Base-by-base conservation (phyloP, 2,797 vertebrate genomes). In the Agapornis canus region DNA sequence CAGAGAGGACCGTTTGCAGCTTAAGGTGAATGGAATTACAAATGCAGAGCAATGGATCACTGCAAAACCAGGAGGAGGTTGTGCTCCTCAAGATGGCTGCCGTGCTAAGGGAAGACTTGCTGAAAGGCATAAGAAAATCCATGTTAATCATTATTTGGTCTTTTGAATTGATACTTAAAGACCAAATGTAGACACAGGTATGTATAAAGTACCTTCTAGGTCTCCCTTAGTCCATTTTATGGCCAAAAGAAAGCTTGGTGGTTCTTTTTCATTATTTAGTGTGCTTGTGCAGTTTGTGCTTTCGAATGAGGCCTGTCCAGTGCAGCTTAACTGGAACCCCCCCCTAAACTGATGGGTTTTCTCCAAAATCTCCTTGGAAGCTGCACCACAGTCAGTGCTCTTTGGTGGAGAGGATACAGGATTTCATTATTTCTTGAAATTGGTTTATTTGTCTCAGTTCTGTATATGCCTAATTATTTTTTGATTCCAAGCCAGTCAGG, bases 321-420 rank as follows among this genome's bases (percentile, higher is more conserved):
- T 65, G 32, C 27, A 68, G 13, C 22, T 86, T 81, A 76, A 47
- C 26, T 37, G 19, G 32, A 42, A 32, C 19, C 5, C 21, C 84
- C 12, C 52, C 37, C 54, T 79, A 42, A 69, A 72, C 4, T 37
- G 13, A 7, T 51, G 19, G 5, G 0, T 0, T 1, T 66, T 63
- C 71, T 71, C 21, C 35, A 73, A 23, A 13, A 21, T 21, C 10
- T 6, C 9, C 15, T 68, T 81, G 90, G 37, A 71, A 88, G 78
- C 13, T 35, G 9, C 11, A 5, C 23, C 26, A 9, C 59, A 39
- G 51, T 10, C 43, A 35, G 20, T 39, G 32, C 27, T 60, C 3
- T 63, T 81, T 59, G 32, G 7, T 54, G 59, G 15, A 66, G 10
- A 20, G 3, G 35, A 31, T 26, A 29, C 19, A 3, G 31, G 31